phyloP scores from a whole-genome alignment of 2,113 vertebrate genomes.

The Tringa solitaria region DNA sequence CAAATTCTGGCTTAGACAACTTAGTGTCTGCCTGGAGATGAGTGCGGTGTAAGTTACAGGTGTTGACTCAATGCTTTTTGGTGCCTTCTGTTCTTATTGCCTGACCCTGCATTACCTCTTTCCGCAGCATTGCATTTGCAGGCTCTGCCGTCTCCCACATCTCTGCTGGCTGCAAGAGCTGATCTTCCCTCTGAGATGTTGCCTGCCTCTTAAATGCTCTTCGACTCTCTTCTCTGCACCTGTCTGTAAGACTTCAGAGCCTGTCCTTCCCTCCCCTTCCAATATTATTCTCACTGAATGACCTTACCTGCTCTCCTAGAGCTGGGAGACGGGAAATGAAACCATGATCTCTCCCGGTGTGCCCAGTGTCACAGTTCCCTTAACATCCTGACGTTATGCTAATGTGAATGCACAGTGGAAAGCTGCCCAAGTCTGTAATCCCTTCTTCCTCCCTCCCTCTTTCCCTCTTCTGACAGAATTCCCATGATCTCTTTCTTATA shows the following conservation, averaged over 20 bases:
- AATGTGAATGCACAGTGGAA: neutral
- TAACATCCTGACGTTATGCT: neutral
- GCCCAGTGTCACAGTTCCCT: neutral
- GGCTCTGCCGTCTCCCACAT: neutral
- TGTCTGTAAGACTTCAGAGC: neutral
- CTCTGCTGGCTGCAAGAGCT: neutral
- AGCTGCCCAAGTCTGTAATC: neutral
- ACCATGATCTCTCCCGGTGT: neutral
- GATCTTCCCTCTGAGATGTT: neutral
- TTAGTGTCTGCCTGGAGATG: neutral
- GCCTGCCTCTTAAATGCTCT: neutral
- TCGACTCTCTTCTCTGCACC: neutral
- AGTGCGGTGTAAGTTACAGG: neutral
- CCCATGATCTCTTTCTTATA: neutral
- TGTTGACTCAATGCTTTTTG: neutral
- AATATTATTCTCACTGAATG: neutral
- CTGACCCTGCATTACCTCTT: neutral
- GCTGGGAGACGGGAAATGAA: neutral
- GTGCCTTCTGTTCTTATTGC: neutral
- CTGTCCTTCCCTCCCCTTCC: neutral
- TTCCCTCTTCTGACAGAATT: neutral
- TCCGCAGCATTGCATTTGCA: neutral
- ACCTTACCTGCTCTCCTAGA: neutral
- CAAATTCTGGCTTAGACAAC: neutral
- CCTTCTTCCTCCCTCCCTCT: neutral